phyloP scores from a whole-genome alignment of 2,113 vertebrate genomes.

The Phylloscopus whistleri region DNA sequence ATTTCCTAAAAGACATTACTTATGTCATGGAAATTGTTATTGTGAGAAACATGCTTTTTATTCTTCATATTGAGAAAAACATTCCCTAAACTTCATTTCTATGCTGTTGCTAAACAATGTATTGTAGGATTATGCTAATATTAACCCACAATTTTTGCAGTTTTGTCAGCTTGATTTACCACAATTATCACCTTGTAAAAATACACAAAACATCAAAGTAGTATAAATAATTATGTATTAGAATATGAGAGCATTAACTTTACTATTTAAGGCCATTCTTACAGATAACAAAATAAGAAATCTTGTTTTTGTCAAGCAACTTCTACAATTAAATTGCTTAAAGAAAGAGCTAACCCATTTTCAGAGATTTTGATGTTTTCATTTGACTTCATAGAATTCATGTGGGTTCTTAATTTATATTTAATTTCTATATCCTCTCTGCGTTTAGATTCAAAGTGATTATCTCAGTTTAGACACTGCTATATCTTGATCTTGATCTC shows the following conservation, averaged over 20 bases:
- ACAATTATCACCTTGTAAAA: slow-evolving; percentile 69
- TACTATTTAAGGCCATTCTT: slow-evolving; percentile 43
- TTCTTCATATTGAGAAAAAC: slow-evolving; percentile 6
- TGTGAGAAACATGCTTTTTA: background rate
- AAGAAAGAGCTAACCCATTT: slow-evolving; percentile 47
- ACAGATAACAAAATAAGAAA: slow-evolving; percentile 32
- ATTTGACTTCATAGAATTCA: background rate
- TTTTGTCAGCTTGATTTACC: slow-evolving; percentile 65
- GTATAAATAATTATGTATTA: slow-evolving; percentile 61
- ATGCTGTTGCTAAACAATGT: slow-evolving; percentile 18
- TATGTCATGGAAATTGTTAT: background rate
- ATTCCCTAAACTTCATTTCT: background rate
- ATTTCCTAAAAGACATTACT: background rate
- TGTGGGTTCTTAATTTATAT: background rate
- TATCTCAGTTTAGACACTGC: background rate
- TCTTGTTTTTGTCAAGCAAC: background rate
- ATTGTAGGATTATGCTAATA: slow-evolving; percentile 68
- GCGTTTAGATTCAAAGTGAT: background rate
- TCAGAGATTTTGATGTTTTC: slow-evolving; percentile 12
- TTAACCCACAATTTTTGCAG: slow-evolving; percentile 70
- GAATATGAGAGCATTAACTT: slow-evolving; percentile 36
- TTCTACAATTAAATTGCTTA: slow-evolving; percentile 34
- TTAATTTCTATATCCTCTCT: background rate
- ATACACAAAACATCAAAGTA: slow-evolving; percentile 60
- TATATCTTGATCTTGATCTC: background rate